phyloP scores from a whole-genome alignment of 2,797 vertebrate genomes.

The Eupleurogrammus muticus region DNA sequence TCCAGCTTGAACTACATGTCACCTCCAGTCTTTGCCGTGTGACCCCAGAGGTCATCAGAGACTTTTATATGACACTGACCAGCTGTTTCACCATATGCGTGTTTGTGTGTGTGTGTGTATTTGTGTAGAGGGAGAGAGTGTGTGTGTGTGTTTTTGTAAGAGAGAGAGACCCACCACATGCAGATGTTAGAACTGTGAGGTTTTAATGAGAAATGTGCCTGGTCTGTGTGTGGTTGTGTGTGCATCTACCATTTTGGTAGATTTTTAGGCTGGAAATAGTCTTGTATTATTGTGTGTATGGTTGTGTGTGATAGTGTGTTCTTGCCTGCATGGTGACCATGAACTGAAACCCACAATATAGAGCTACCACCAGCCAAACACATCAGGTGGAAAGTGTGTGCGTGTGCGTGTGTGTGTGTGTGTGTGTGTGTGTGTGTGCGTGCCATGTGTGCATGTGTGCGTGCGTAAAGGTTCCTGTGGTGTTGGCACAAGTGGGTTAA shows the following conservation, averaged over 20 bases:
- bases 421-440: conserved; percentile 14
- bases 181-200: conserved; percentile 34
- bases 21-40: conserved; percentile 27
- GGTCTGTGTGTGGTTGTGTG: conserved; percentile 32
- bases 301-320: not conserved
- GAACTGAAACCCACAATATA: conserved; percentile 18
- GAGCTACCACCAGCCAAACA: not conserved
- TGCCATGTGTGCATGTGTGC: not conserved
- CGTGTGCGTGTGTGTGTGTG: not conserved
- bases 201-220: conserved; percentile 51
- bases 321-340: not conserved
- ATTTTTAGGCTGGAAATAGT: conserved; percentile 15
- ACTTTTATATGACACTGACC: conserved; percentile 28
- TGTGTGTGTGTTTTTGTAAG: conserved; percentile 1
- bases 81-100: conserved; percentile 28
- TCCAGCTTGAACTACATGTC: conserved; percentile 8
- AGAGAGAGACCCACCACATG: conserved; percentile 5
- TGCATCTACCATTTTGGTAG: not conserved
- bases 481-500: conserved; percentile 21
- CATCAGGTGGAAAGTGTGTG: conserved; percentile 28
- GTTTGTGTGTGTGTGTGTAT: conserved; percentile 11
- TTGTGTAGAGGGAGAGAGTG: not conserved
- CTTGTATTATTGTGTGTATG: not conserved
- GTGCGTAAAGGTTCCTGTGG: conserved; percentile 17
- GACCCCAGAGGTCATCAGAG: conserved; percentile 18